Percentiles rank a stretch among this genome's conserved stretches.
These are phyloP conservation scores for Spinus olivaceus DNA, from an alignment of 2,797 vertebrate genomes.

Conservation along the genomic window DNA sequence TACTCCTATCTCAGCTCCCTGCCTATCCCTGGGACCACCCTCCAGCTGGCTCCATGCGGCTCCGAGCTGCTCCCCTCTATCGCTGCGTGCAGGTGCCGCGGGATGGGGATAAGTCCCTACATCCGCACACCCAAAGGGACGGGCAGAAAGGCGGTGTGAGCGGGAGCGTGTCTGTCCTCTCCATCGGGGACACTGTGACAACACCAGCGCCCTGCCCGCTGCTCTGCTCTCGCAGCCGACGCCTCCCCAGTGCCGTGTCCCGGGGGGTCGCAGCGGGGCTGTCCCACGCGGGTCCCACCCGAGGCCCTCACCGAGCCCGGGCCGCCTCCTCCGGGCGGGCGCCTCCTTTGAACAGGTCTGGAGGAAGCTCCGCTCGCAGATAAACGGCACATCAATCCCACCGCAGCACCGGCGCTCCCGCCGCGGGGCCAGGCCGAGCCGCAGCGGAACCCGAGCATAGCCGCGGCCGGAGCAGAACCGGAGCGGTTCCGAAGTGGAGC, in stretches of 20 bases:
- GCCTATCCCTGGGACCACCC: background rate
- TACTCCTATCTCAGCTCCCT: background rate
- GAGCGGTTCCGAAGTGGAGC: background rate
- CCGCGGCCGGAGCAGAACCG: background rate
- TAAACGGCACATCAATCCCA: background rate
- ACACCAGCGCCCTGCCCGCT: accelerated
- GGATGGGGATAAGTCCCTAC: background rate
- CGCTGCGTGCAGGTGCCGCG: background rate
- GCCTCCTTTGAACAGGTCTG: background rate
- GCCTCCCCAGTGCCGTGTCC: accelerated
- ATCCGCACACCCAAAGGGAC: background rate
- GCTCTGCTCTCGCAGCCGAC: accelerated
- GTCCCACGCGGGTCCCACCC: background rate
- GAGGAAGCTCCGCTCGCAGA: background rate
- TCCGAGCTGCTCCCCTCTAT: background rate
- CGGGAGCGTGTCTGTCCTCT: background rate
- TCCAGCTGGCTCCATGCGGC: background rate
- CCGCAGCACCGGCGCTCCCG: background rate
- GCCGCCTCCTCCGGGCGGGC: background rate
- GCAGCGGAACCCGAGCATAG: background rate
- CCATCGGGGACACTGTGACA: accelerated
- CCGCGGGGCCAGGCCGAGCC: background rate
- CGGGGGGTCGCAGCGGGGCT: no score
- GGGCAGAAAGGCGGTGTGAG: background rate
- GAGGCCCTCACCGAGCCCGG: accelerated